These are phyloP conservation scores for Dryobotodes eremita DNA, from an alignment of 2,888 invertebrate genomes.

Conservation along the genomic window DNA sequence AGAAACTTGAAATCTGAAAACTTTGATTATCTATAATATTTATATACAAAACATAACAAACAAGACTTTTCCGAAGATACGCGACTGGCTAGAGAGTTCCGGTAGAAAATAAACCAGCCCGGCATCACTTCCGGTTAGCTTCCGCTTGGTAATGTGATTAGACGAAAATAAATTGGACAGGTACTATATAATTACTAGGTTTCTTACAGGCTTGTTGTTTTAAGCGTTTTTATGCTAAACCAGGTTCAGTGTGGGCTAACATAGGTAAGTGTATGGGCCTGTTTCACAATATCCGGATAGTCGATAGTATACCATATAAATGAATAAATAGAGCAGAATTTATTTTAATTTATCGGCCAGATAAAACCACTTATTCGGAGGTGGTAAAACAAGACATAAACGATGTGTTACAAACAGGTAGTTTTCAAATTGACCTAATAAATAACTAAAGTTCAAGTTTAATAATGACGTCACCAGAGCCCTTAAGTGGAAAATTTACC, in stretches of 20 bases:
- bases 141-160: conserved; percentile 49
- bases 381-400: neutral
- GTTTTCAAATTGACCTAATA: neutral
- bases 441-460: neutral
- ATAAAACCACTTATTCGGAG: no score
- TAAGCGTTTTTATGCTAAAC: conserved; percentile 15
- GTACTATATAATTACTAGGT: conserved; percentile 37
- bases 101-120: conserved; percentile 40
- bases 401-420: neutral
- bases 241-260: conserved; percentile 7
- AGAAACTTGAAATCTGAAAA: neutral
- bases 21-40: neutral
- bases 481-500: conserved; percentile 3
- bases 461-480: neutral
- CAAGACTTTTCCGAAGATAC: conserved; percentile 30
- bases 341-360: neutral
- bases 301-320: neutral
- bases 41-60: neutral
- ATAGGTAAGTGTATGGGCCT: neutral
- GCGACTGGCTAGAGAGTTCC: conserved; percentile 8
- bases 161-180: conserved; percentile 42
- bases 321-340: neutral
- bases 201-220: conserved; percentile 32
- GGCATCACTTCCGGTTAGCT: conserved; percentile 16
- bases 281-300: neutral